Evolutionary conservation across 2,797 vertebrate species (phyloP).

Genomic region (Siniperca scherzeri): DNA sequence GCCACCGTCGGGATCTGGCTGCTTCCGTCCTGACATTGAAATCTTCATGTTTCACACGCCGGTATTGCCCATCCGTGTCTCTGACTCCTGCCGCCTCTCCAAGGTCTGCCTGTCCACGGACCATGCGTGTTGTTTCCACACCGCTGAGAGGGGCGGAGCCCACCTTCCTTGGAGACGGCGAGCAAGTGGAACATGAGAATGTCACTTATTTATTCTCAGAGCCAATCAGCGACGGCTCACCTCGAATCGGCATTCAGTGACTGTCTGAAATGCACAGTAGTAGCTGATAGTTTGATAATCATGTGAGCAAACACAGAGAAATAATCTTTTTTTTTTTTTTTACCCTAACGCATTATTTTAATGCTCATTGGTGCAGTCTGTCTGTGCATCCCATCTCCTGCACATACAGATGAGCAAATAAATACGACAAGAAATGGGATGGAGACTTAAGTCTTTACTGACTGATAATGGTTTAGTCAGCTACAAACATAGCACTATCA

Average conservation of each 20-base stretch:
- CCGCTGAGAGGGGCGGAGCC: constrained; percentile 71
- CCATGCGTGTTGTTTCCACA: constrained; percentile 80
- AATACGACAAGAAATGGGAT: neutral
- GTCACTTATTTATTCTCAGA: constrained; percentile 57
- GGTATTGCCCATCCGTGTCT: constrained; percentile 10
- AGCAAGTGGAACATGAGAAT: constrained; percentile 58
- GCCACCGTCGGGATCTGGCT: neutral
- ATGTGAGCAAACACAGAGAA: constrained; percentile 2
- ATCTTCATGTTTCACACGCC: constrained; percentile 44
- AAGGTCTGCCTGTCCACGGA: constrained; percentile 57
- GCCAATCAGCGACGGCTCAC: constrained; percentile 69
- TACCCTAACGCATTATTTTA: neutral
- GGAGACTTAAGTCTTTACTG: neutral
- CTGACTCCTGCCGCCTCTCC: constrained; percentile 39
- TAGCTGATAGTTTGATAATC: neutral
- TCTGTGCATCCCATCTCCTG: neutral
- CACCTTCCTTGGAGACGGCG: constrained; percentile 73
- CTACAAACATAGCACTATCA: neutral
- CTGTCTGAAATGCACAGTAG: neutral
- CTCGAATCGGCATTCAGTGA: constrained; percentile 9
- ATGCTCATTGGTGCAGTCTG: neutral
- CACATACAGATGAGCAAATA: neutral
- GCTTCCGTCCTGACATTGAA: constrained; percentile 12
- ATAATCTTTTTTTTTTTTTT: neutral
- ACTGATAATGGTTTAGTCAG: neutral